Evolutionary conservation across 2,113 vertebrate genomes (phyloP).

Genomic region (Alethe castanea): DNA sequence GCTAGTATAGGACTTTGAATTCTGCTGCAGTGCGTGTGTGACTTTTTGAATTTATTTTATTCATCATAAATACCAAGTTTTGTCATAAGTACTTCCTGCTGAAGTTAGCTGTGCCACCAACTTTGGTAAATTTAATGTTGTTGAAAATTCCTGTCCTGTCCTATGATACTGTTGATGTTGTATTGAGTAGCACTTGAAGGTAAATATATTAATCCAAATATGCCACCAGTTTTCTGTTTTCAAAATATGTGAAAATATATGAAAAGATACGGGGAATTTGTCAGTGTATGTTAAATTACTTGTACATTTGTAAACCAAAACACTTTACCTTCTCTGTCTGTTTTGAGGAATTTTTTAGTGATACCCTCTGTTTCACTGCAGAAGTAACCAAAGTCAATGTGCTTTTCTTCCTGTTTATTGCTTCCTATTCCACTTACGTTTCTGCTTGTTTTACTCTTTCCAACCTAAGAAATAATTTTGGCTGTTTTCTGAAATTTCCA

Average conservation of each 20-base stretch:
- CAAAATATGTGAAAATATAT: background rate
- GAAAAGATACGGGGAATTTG: background rate
- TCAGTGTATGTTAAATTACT: background rate
- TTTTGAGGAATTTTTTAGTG: background rate
- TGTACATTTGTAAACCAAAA: background rate
- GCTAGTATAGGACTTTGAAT: background rate
- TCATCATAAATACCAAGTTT: background rate
- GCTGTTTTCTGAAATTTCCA: background rate
- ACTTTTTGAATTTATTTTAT: background rate
- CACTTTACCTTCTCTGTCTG: background rate
- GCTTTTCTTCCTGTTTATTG: background rate
- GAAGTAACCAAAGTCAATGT: background rate
- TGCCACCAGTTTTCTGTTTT: background rate
- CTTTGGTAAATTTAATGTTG: background rate
- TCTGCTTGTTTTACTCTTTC: background rate
- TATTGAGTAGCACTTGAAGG: background rate
- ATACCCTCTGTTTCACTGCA: background rate
- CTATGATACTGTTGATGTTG: background rate
- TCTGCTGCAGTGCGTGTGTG: background rate
- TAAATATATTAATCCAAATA: background rate
- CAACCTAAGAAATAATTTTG: background rate
- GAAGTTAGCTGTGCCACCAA: background rate
- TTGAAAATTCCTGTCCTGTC: background rate
- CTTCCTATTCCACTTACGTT: background rate
- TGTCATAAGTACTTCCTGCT: background rate